Conservation (phyloP, 2,113 vertebrate species). For the Aphyosemion australe region DNA sequence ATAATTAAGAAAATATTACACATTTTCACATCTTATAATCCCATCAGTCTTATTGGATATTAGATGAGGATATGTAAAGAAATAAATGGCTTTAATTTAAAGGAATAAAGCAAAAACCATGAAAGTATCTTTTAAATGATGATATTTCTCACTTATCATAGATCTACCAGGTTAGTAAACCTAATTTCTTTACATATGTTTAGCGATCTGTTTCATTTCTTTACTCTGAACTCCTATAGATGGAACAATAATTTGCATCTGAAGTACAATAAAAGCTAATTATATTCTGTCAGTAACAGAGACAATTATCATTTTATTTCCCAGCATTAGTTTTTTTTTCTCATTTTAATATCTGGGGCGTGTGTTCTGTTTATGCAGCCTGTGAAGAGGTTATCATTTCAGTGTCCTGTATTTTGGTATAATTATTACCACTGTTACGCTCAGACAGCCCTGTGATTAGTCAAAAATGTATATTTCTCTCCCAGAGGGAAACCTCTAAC, state of each 20-base stretch:
- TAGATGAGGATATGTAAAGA: too few relatives aligned
- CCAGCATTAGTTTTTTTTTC: constrained; percentile 2
- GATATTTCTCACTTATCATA: too few relatives aligned
- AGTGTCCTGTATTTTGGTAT: constrained; percentile 41
- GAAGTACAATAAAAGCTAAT: constrained; percentile 14
- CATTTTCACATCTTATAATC: not conserved
- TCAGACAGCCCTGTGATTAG: constrained; percentile 50
- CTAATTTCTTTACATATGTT: not conserved
- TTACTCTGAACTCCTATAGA: not conserved
- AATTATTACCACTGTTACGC: constrained; percentile 48
- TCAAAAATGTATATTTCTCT: constrained; percentile 53
- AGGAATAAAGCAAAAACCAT: not conserved
- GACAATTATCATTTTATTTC: constrained; percentile 7
- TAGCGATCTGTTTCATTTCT: not conserved
- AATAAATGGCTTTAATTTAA: not conserved
- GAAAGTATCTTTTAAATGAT: not conserved
- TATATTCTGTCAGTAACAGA: constrained; percentile 23
- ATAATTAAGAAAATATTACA: not conserved
- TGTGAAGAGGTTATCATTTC: constrained; percentile 50
- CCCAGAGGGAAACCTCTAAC: constrained; percentile 44
- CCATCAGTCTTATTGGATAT: not conserved
- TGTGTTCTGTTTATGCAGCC: constrained; percentile 12
- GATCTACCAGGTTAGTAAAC: not conserved
- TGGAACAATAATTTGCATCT: constrained; percentile 6
- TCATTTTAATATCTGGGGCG: constrained; percentile 5